These are phyloP conservation scores for Columba guinea DNA, from an alignment of 2,797 vertebrate species.

Conservation along the genomic window DNA sequence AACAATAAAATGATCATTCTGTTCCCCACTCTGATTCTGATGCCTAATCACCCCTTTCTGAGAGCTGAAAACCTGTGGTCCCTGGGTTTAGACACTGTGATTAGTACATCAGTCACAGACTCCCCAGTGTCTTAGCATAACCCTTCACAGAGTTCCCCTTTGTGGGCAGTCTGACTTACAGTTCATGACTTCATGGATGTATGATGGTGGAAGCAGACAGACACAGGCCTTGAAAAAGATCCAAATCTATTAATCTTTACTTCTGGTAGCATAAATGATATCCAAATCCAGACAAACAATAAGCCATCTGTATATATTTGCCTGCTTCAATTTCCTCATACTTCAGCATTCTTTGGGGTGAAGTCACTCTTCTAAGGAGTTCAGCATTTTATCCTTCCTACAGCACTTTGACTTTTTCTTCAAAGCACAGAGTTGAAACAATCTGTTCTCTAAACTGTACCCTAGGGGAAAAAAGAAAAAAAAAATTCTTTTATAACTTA, in stretches of 20 bases:
- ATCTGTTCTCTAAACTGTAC: neutral
- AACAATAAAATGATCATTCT: neutral
- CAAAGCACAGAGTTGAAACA: neutral
- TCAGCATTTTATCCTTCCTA: neutral
- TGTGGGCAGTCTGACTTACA: neutral
- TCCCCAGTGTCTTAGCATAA: neutral
- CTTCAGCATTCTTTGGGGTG: neutral
- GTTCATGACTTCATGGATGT: neutral
- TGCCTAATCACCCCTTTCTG: neutral
- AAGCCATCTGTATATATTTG: neutral
- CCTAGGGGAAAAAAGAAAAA: too few relatives aligned
- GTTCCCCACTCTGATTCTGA: neutral
- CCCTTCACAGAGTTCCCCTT: slow-evolving; percentile 2
- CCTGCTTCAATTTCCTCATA: neutral
- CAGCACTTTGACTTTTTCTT: neutral
- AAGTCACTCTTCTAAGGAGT: neutral
- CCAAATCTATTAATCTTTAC: neutral
- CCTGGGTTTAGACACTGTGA: neutral
- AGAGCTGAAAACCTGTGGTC: neutral
- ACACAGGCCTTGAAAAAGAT: neutral
- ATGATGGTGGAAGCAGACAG: neutral
- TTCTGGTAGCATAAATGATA: neutral
- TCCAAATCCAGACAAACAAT: neutral
- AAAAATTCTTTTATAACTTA: neutral
- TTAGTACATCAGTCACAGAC: neutral